Conservation (phyloP, 1,140 invertebrate genomes). For the Apis laboriosa region DNA sequence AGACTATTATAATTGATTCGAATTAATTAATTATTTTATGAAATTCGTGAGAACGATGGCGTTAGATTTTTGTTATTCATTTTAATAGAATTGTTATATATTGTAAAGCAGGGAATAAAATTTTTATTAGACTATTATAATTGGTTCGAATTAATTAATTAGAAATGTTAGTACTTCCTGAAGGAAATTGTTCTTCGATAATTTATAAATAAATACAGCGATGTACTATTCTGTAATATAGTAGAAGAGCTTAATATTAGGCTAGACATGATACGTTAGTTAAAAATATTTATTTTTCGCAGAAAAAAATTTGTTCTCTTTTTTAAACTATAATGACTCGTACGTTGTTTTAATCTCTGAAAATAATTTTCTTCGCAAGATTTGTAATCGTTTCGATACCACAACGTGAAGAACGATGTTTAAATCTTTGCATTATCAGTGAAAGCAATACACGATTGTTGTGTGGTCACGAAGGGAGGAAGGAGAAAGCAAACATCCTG, state of each 20-base stretch:
- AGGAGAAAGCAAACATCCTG: slow-evolving; percentile 20
- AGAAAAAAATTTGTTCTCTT: too few relatives aligned
- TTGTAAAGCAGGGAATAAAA: too few relatives aligned
- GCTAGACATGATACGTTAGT: neutral
- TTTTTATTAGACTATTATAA: too few relatives aligned
- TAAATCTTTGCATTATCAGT: slow-evolving; percentile 16
- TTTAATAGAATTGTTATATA: neutral
- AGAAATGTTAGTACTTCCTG: neutral
- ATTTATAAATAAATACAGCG: neutral
- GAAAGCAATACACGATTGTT: slow-evolving; percentile 4
- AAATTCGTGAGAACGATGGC: neutral
- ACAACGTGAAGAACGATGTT: neutral
- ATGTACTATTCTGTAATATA: neutral
- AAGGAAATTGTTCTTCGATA: neutral
- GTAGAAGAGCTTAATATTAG: neutral
- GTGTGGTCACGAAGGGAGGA: slow-evolving; percentile 10
- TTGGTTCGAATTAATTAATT: too few relatives aligned
- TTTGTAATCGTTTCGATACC: too few relatives aligned
- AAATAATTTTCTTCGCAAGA: neutral
- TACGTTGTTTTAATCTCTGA: neutral
- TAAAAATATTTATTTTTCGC: neutral
- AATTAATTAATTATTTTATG: neutral
- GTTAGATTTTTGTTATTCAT: neutral
- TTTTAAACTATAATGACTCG: neutral
- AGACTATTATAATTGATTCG: too few relatives aligned